Conservation (phyloP, 2,888 invertebrate species). For the Dyspetes luteomarginatus region DNA sequence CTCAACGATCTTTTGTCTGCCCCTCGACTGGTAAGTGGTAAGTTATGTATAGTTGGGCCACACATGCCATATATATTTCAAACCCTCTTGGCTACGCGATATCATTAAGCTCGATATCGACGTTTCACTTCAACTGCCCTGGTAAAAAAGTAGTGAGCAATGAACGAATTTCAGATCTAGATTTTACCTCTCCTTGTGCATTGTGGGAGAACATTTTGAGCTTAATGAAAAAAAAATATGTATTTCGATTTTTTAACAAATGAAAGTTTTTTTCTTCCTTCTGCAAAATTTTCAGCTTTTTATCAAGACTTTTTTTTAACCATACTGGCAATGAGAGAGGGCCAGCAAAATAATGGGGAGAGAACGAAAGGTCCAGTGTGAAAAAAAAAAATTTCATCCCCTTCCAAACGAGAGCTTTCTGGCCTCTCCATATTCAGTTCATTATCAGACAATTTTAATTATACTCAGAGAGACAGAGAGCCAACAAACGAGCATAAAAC, state of each 20-base stretch:
- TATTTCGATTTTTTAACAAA: too few relatives aligned
- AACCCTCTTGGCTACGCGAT: not conserved
- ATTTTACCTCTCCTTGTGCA: not conserved
- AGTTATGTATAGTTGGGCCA: too few relatives aligned
- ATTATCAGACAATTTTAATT: constrained; percentile 33
- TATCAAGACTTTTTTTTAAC: too few relatives aligned
- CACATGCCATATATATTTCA: not conserved
- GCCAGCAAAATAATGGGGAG: too few relatives aligned
- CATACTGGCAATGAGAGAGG: too few relatives aligned
- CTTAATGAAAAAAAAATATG: too few relatives aligned
- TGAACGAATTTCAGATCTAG: not conserved
- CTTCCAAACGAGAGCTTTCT: not conserved
- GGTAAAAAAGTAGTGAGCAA: not conserved
- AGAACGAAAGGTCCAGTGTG: too few relatives aligned
- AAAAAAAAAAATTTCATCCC: not conserved
- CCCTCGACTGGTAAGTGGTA: not conserved
- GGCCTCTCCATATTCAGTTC: not conserved
- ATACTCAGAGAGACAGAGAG: not conserved
- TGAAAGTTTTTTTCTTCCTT: too few relatives aligned
- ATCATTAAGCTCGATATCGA: not conserved
- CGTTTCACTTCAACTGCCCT: not conserved
- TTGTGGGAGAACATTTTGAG: too few relatives aligned
- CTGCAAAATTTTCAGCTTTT: too few relatives aligned
- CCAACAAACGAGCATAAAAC: constrained; percentile 6
- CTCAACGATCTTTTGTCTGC: not conserved